Percentiles rank a stretch among this genome's conserved stretches.
Evolutionary conservation across 2,888 invertebrate species (phyloP).

Genomic region (Meandrusa payeni): DNA sequence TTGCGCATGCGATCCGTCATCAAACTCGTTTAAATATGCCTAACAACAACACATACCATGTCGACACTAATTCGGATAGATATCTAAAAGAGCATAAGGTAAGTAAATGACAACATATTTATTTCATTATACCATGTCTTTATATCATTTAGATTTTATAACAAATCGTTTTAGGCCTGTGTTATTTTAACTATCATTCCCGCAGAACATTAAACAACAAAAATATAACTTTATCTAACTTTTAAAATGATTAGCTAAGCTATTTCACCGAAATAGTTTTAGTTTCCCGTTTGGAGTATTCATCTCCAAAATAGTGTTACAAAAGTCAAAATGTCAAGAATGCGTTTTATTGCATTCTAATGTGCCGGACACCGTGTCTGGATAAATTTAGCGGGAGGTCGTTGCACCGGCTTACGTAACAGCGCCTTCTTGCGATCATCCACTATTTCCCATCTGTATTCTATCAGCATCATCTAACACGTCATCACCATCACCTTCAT

Average conservation of each 20-base stretch:
- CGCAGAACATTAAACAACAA: too few relatives aligned
- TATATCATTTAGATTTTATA: too few relatives aligned
- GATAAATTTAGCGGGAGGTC: constrained; percentile 66
- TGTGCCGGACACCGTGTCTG: constrained; percentile 55
- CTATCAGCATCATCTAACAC: constrained; percentile 28
- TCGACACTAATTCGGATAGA: too few relatives aligned
- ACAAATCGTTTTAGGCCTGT: too few relatives aligned
- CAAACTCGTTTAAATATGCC: constrained; percentile 12
- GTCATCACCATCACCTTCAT: constrained; percentile 25
- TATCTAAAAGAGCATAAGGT: too few relatives aligned
- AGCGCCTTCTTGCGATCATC: constrained; percentile 33
- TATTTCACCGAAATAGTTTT: constrained; percentile 1
- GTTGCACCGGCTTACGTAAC: constrained; percentile 65
- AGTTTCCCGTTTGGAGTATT: not conserved
- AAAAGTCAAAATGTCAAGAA: constrained; percentile 60
- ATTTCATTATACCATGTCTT: too few relatives aligned
- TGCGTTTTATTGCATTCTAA: constrained; percentile 61
- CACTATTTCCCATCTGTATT: constrained; percentile 30
- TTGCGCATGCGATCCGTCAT: constrained; percentile 15
- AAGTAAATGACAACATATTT: too few relatives aligned
- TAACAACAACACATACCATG: not conserved
- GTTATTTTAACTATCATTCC: too few relatives aligned
- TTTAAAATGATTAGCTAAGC: not conserved
- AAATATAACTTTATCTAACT: not conserved
- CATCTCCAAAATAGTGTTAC: constrained; percentile 23